phyloP scores from a whole-genome alignment of 2,113 vertebrate genomes.

The Gambusia holbrooki region DNA sequence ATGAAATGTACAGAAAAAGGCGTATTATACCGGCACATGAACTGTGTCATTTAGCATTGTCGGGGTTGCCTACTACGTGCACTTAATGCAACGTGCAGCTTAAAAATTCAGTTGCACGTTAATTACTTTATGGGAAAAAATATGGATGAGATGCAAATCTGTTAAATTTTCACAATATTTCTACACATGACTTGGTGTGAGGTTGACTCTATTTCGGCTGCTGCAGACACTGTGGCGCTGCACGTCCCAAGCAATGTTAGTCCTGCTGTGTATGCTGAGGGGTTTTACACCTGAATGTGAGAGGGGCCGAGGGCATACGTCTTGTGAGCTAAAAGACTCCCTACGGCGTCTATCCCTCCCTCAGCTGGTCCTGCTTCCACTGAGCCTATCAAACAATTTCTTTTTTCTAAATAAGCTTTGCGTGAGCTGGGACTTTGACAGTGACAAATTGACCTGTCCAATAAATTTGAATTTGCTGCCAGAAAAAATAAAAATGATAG shows the following conservation, averaged over 20 bases:
- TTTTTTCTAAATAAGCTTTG: constrained; percentile 75
- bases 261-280: constrained; percentile 48
- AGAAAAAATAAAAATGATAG: constrained; percentile 84
- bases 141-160: constrained; percentile 51
- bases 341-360: constrained; percentile 59
- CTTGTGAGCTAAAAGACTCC: constrained; percentile 70
- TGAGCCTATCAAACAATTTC: constrained; percentile 85
- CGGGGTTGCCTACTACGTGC: constrained; percentile 8
- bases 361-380: constrained; percentile 73
- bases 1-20: neutral
- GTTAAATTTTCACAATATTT: constrained; percentile 60
- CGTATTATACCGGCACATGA: constrained; percentile 2
- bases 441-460: constrained; percentile 92
- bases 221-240: constrained; percentile 76
- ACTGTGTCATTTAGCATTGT: neutral
- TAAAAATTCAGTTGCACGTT: neutral
- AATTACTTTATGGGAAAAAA: constrained; percentile 24
- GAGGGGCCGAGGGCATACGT: constrained; percentile 62
- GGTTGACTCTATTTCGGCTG: constrained; percentile 69
- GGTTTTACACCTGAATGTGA: constrained; percentile 75
- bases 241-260: constrained; percentile 53
- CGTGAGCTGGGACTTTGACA: constrained; percentile 83
- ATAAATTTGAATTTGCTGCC: constrained; percentile 83
- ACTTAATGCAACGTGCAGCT: neutral
- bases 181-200: constrained; percentile 62